phyloP scores from a whole-genome alignment of 2,113 vertebrate genomes.

The Camelus dromedarius region DNA sequence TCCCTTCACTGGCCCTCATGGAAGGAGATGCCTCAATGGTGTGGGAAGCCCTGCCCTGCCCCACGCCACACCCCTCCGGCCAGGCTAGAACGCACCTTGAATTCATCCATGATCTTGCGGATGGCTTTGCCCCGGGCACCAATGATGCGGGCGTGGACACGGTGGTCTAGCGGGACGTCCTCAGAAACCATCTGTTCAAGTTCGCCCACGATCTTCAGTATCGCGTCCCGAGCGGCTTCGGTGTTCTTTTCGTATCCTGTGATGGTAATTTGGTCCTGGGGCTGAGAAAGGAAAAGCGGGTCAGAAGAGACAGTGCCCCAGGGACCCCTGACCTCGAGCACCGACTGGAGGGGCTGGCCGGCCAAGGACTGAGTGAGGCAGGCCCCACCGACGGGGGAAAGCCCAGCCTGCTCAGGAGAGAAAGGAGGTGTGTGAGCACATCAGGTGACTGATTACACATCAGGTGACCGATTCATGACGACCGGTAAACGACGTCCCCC shows the following conservation, averaged over 20 bases:
- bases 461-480: neutral
- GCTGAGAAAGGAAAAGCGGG: neutral
- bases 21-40: accelerated
- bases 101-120: conserved; percentile 99
- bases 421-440: neutral
- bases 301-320: neutral
- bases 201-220: conserved; percentile 95
- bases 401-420: accelerated
- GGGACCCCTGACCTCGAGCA: accelerated
- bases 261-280: conserved; percentile 98
- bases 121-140: conserved; percentile 98
- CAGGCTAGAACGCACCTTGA: conserved; percentile 89
- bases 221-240: conserved; percentile 95
- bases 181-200: conserved; percentile 98
- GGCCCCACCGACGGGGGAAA: neutral
- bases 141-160: conserved; percentile 97
- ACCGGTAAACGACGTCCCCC: no score
- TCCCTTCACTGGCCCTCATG: neutral
- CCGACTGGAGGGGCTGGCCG: accelerated
- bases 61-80: accelerated
- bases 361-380: accelerated
- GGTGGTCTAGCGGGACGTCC: conserved; percentile 96
- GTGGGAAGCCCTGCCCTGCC: accelerated
- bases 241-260: conserved; percentile 98
- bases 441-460: neutral